Percentiles rank a stretch among this genome's conserved stretches.
Conservation (phyloP, 2,797 vertebrate species). For the Distichodus sexfasciatus region DNA sequence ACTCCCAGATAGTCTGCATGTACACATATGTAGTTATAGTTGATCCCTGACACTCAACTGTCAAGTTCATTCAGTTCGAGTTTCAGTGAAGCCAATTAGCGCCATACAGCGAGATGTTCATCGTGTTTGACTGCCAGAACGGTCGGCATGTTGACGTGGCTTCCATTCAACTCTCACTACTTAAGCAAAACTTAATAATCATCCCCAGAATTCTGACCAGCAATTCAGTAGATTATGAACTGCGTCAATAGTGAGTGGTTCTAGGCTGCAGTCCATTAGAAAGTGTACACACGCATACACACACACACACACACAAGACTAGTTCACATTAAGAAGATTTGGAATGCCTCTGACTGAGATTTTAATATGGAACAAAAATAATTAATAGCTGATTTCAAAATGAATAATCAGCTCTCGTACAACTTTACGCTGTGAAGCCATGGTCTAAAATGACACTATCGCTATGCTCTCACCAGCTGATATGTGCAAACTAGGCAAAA, state of each 20-base stretch:
- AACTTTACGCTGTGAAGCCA: background rate
- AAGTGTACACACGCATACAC: constrained; percentile 1
- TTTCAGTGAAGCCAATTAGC: background rate
- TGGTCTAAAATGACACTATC: no score
- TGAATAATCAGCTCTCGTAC: background rate
- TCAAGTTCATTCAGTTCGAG: background rate
- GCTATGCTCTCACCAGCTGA: no score
- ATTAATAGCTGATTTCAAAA: constrained; percentile 22
- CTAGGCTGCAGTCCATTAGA: background rate
- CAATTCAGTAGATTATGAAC: constrained; percentile 35
- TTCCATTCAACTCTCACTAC: constrained; percentile 5
- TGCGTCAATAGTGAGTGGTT: constrained; percentile 24
- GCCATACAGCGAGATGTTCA: background rate
- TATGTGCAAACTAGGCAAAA: no score
- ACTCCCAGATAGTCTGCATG: no score
- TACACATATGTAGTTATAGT: background rate
- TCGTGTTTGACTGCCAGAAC: background rate
- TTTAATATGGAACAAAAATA: constrained; percentile 30
- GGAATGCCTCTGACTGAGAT: constrained; percentile 25
- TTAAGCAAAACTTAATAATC: constrained; percentile 24
- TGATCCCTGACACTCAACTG: no score
- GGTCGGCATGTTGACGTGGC: background rate
- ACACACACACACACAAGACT: constrained; percentile 17
- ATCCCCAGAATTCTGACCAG: constrained; percentile 27
- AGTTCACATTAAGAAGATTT: constrained; percentile 29